Percentiles rank a stretch among this genome's conserved stretches.
Conservation (phyloP, 2,797 vertebrate genomes). For the Pipistrellus nathusii region DNA sequence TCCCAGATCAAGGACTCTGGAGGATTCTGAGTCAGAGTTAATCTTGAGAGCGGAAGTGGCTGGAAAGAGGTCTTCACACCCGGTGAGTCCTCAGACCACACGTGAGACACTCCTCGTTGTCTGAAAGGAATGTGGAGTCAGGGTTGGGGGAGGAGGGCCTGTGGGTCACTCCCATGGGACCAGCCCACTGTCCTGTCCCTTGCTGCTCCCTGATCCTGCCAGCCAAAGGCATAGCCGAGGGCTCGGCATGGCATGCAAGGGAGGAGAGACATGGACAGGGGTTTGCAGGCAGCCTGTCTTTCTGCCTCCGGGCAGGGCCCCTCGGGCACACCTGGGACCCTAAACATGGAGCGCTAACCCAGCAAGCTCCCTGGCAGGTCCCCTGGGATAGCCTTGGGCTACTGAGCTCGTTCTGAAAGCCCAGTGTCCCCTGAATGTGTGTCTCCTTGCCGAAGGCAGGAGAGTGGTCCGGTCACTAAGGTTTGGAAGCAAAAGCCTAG, state of each 20-base stretch:
- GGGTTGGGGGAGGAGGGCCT: background rate
- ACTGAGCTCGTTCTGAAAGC: background rate
- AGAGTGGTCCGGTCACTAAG: background rate
- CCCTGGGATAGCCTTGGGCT: background rate
- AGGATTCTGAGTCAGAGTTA: background rate
- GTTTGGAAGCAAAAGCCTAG: background rate
- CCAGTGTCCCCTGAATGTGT: background rate
- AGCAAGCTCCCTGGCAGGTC: background rate
- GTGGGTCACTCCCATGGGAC: background rate
- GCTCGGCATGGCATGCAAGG: background rate
- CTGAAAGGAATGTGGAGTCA: background rate
- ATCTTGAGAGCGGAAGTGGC: background rate
- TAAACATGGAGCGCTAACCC: background rate
- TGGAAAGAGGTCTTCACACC: background rate
- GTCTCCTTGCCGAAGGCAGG: background rate
- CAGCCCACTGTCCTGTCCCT: background rate
- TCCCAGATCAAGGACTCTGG: constrained; percentile 1
- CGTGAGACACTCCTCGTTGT: background rate
- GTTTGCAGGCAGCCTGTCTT: background rate
- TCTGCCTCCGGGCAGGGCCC: background rate
- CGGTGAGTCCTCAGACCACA: background rate
- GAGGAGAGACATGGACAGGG: background rate
- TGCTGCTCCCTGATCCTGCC: background rate
- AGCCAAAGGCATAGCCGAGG: background rate
- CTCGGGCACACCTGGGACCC: background rate